Evolutionary conservation across 2,113 vertebrate genomes (phyloP), one percentile per base, ranked within the genome.

Genomic region (Pristiophorus japonicus): DNA sequence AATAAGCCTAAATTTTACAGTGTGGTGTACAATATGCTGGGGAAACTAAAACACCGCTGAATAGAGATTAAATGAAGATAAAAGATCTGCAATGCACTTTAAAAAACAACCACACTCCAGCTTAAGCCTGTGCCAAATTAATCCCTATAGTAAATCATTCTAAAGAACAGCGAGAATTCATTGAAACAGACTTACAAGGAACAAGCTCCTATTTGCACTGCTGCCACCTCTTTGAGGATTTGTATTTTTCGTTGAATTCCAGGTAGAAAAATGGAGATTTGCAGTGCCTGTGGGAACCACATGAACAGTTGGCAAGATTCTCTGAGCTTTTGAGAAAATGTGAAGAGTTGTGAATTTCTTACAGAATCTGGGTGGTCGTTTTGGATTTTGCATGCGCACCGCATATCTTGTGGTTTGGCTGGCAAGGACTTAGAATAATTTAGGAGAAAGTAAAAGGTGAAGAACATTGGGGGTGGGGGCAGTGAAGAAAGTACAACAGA

Each of bases 51-150:
- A 70, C 65, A 10, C 65, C 10, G 14, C 27, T 70, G 66, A 73
- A 94, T 70, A 10, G 65, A 70, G 93, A 45, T 67, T 67, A 70
- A 70, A 45, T 30, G 93, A 70, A 67, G 11, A 70, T 94, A 73
- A 94, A 70, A 38, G 66, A 94, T 94, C 24, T 30, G 93, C 73
- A 94, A 94, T 73, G 66, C 92, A 94, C 66, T 94, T 94, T 38
- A 63, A 63, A 94, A 67, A 94, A 38, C 65, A 94, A 67, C 42
- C 42, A 47, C 93, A 94, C 66, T 94, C 66, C 93, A 73, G 27
- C 30, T 65, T 70, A 66, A 67, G 16, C 4, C 22, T 73, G 42
- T 94, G 93, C 93, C 93, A 67, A 51, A 94, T 70, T 70, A 51
- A 70, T 94, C 42, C 93, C 66, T 70, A 30, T 45, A 73, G 65